Conservation (phyloP, 2,888 invertebrate genomes). For the Thelaira solivaga region DNA sequence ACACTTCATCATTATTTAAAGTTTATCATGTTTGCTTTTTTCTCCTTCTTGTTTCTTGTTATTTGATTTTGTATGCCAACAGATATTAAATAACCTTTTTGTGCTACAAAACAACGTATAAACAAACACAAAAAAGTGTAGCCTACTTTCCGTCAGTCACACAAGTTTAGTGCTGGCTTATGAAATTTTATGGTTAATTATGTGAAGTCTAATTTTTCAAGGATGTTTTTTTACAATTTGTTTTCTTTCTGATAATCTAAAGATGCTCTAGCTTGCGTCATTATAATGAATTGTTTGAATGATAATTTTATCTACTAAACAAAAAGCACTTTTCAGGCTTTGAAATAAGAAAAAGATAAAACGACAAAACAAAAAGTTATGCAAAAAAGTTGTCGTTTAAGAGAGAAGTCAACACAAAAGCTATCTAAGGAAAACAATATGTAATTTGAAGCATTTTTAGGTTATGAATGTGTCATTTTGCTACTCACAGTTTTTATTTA, state of each 20-base stretch:
- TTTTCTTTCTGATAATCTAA: background rate
- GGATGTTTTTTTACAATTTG: background rate
- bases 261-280: constrained; percentile 37
- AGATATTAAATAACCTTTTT: constrained; percentile 23
- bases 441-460: background rate
- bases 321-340: constrained; percentile 31
- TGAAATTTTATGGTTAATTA: constrained; percentile 50
- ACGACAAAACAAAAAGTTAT: constrained; percentile 23
- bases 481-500: background rate
- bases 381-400: background rate
- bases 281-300: constrained; percentile 38
- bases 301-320: background rate
- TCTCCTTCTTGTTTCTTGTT: background rate
- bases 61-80: background rate
- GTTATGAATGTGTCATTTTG: background rate
- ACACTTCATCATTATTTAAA: constrained; percentile 27
- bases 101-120: background rate
- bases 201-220: constrained; percentile 42
- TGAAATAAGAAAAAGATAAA: constrained; percentile 29
- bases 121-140: constrained; percentile 17
- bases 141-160: constrained; percentile 42
- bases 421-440: background rate
- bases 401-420: background rate
- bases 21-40: constrained; percentile 14
- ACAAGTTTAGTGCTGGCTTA: constrained; percentile 11